These are phyloP conservation scores for Chlamydotis undulata DNA, from an alignment of 2,113 vertebrate genomes.

Conservation along the genomic window DNA sequence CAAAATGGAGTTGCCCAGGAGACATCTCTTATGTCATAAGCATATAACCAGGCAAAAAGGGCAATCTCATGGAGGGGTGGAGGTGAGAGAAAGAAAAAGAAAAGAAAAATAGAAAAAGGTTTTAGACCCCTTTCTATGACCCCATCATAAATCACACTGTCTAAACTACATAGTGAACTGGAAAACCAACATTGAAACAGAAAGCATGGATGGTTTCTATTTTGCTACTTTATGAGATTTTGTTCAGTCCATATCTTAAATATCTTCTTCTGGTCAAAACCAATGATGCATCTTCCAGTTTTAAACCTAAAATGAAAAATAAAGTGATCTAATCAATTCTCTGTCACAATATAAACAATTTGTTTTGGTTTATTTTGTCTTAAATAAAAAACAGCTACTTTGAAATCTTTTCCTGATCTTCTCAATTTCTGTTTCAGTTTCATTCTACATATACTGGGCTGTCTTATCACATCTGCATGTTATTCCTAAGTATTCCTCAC, in stretches of 20 bases:
- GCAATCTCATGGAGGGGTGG: rapidly evolving
- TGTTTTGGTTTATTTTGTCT: no score
- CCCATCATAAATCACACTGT: not conserved
- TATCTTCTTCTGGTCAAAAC: not conserved
- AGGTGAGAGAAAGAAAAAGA: no score
- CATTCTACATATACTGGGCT: not conserved
- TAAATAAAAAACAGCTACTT: not conserved
- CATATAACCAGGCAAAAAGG: not conserved
- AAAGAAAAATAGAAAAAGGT: rapidly evolving
- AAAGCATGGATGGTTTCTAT: not conserved
- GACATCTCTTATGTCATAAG: not conserved
- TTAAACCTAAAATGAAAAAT: not conserved
- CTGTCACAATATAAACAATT: not conserved
- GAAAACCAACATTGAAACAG: not conserved
- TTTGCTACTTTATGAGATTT: not conserved
- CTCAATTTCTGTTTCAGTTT: not conserved
- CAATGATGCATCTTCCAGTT: not conserved
- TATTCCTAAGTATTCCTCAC: not conserved
- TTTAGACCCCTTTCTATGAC: not conserved
- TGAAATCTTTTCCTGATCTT: not conserved
- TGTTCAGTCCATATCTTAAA: not conserved
- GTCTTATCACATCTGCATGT: not conserved
- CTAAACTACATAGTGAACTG: not conserved
- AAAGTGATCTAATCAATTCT: not conserved
- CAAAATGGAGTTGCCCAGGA: not conserved